A percentile compares a stretch with the other conserved stretches of the same genome.
These are phyloP conservation scores for Cryptoblepharus egeriae DNA, from an alignment of 2,797 vertebrate species.

Conservation along the genomic window DNA sequence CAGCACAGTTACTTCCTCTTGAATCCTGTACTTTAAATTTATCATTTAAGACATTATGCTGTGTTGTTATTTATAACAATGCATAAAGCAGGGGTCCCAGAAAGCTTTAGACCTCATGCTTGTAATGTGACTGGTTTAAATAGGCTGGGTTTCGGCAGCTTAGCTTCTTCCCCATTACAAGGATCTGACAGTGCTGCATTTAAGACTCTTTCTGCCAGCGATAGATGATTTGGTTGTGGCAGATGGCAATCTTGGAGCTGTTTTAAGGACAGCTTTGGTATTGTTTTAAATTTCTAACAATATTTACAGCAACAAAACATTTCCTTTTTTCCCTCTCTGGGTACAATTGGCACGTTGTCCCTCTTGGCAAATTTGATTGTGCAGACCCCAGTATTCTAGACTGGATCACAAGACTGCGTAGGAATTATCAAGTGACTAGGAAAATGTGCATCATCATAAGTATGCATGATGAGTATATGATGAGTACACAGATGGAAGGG, in stretches of 20 bases:
- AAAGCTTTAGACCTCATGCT: slow-evolving; percentile 8
- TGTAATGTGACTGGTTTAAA: slow-evolving; percentile 23
- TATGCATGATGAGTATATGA: too few species aligned
- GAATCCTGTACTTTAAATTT: slow-evolving; percentile 63
- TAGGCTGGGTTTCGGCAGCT: background rate
- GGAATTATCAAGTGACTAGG: background rate
- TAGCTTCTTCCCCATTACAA: background rate
- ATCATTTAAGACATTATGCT: slow-evolving; percentile 45
- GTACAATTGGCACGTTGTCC: background rate
- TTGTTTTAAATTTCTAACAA: background rate
- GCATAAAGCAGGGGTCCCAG: slow-evolving; percentile 43
- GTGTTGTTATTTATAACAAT: slow-evolving; percentile 47
- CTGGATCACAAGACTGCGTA: background rate
- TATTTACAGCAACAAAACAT: background rate
- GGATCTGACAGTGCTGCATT: background rate
- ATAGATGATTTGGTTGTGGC: slow-evolving; percentile 8
- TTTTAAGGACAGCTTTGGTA: background rate
- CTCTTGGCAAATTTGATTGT: background rate
- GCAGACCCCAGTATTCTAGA: background rate
- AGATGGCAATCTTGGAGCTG: slow-evolving; percentile 1
- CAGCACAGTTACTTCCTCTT: slow-evolving; percentile 55
- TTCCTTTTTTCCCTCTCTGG: background rate
- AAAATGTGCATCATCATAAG: background rate
- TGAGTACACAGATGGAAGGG: too few species aligned
- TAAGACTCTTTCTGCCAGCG: background rate